A percentile compares a stretch with the other conserved stretches of the same genome.
Conservation (phyloP, 2,888 invertebrate species). For the Hypselothyrea guttata region DNA sequence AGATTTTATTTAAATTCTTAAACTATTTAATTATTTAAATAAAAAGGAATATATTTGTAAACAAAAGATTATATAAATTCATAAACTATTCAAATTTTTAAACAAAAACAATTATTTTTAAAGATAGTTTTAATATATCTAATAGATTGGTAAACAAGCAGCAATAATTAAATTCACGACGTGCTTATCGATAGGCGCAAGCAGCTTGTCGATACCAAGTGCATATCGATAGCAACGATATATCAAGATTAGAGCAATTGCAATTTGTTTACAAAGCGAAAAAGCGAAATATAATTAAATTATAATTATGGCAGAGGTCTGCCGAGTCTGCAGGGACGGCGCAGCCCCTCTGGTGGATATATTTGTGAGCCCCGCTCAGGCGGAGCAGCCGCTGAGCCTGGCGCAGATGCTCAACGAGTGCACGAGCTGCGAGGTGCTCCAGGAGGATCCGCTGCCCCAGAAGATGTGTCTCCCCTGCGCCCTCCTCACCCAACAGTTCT, state of each 20-base stretch:
- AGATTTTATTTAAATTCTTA: no score
- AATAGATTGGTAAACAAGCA: background rate
- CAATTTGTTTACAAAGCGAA: slow-evolving; percentile 25
- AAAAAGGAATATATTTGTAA: background rate
- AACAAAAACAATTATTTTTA: background rate
- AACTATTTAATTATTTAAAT: no score
- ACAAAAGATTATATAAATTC: no score
- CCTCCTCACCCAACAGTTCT: slow-evolving; percentile 51
- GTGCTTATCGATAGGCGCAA: no score
- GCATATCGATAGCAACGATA: background rate
- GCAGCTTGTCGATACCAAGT: no score
- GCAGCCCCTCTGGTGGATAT: slow-evolving; percentile 38
- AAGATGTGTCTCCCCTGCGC: slow-evolving; percentile 69
- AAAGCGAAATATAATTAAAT: background rate
- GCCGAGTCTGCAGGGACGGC: slow-evolving; percentile 60
- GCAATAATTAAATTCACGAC: no score
- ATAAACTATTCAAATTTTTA: background rate
- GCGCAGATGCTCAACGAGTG: slow-evolving; percentile 62
- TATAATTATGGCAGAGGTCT: slow-evolving; percentile 38
- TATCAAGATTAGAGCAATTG: background rate
- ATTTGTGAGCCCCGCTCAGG: no score
- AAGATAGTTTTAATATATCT: background rate
- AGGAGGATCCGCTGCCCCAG: slow-evolving; percentile 56
- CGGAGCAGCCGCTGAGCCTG: no score
- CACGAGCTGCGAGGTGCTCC: slow-evolving; percentile 42